phyloP scores from a whole-genome alignment of 2,113 vertebrate species.

The Tyrannus savana region DNA sequence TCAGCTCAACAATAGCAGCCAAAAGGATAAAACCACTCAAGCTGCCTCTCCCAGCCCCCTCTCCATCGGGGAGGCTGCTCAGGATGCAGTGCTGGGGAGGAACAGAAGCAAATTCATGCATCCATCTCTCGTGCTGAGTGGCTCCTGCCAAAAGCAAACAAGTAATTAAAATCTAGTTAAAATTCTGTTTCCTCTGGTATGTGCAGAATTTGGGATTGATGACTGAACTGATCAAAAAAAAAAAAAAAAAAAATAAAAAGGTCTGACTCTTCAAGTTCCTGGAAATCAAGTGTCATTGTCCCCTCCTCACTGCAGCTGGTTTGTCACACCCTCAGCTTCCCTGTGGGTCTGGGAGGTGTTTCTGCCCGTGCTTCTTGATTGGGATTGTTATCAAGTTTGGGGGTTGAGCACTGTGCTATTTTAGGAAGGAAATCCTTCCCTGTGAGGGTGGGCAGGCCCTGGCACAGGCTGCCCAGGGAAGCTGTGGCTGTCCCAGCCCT shows the following conservation, averaged over 20 bases:
- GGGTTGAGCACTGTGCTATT: background rate
- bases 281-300: background rate
- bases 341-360: background rate
- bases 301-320: fast-evolving
- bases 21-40: background rate
- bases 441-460: background rate
- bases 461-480: background rate
- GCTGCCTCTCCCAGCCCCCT: background rate
- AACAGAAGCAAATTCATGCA: background rate
- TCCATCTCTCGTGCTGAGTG: background rate
- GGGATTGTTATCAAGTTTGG: fast-evolving
- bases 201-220: background rate
- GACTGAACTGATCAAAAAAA: background rate
- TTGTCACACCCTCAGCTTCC: background rate
- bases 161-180: constrained; percentile 27
- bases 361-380: background rate
- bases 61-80: background rate
- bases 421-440: background rate
- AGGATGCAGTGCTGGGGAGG: background rate
- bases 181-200: constrained; percentile 19
- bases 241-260: background rate
- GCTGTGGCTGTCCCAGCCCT: background rate
- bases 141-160: constrained; percentile 59
- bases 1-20: constrained; percentile 33
- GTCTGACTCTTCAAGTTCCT: background rate